These are phyloP conservation scores for Excalfactoria chinensis DNA, from an alignment of 2,113 vertebrate genomes.

Conservation along the genomic window DNA sequence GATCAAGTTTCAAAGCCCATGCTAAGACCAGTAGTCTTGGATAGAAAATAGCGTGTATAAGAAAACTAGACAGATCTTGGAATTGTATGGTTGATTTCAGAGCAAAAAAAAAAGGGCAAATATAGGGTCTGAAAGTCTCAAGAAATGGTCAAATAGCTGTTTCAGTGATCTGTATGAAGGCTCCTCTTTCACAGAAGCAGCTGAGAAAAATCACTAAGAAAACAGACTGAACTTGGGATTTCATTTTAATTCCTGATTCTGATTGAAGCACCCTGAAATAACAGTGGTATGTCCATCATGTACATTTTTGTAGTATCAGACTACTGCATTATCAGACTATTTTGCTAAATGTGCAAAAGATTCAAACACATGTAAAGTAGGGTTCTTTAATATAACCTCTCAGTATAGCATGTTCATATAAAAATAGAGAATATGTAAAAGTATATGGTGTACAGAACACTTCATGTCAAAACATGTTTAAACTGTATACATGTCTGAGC, in stretches of 20 bases:
- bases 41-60: not conserved
- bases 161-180: not conserved
- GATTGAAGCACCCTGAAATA: not conserved
- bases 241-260: not conserved
- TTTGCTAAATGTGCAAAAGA: not conserved
- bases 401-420: not conserved
- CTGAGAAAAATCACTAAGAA: not conserved
- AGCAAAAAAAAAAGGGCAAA: not conserved
- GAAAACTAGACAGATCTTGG: not conserved
- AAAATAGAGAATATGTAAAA: not conserved
- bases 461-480: not conserved
- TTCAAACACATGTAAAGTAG: not conserved
- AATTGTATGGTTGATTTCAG: accelerated
- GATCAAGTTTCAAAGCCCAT: not conserved
- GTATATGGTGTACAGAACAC: not conserved
- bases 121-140: not conserved
- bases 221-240: not conserved
- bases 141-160: not conserved
- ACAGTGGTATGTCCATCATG: not conserved
- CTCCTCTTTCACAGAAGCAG: not conserved
- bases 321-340: not conserved
- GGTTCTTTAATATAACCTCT: not conserved
- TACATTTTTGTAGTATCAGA: not conserved
- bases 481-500: not conserved
- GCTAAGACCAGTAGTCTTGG: not conserved